Base-by-base conservation (phyloP, 2,888 invertebrate species). In the Perithous albicinctus region DNA sequence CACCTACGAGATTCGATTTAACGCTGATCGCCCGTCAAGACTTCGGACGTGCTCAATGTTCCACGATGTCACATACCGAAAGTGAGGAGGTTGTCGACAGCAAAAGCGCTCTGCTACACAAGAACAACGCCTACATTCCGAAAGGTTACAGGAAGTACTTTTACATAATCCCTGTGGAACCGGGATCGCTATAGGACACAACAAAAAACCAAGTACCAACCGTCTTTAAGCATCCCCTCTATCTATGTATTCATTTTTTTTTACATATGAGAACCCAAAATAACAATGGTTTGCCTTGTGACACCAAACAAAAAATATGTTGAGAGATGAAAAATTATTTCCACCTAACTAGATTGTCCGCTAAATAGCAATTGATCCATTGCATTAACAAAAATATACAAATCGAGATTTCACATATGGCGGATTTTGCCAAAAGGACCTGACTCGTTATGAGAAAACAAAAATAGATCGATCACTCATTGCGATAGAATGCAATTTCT, bases 71-170 rank as follows among this genome's bases (percentile, higher is more conserved):
- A 18, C 69, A 43, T 54, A 43, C 66, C 26, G n/a, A n/a, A n/a
- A n/a, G n/a, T n/a, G n/a, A 38, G 61, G 32, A 79, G 63, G 73
- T 67, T 41, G 29, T 63, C 56, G 64, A 43, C 56, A 72, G 66
- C 73, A 59, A 46, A n/a, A n/a, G n/a, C n/a, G n/a, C 46, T 41
- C 32, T 41, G 48, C 67, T 61, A 78, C 51, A 54, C 70, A 73
- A 63, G 69, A 51, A 64, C 51, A 51, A 69, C 63, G 48, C 32
- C 26, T 46, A 74, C 41, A 73, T 80, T 80, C 59, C 79, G 86
- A 89, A 86, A 88, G 89, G 87, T 88, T 85, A 84, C 85, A 86
- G 87, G 87, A 87, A 87, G 80, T 85, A 83, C 78, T 80, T 86
- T 86, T 86, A 83, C 87, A 87, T 87, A 88, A 89, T 87, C 85